These are phyloP conservation scores for Neria commutata DNA, from an alignment of 2,888 invertebrate genomes.

Conservation along the genomic window DNA sequence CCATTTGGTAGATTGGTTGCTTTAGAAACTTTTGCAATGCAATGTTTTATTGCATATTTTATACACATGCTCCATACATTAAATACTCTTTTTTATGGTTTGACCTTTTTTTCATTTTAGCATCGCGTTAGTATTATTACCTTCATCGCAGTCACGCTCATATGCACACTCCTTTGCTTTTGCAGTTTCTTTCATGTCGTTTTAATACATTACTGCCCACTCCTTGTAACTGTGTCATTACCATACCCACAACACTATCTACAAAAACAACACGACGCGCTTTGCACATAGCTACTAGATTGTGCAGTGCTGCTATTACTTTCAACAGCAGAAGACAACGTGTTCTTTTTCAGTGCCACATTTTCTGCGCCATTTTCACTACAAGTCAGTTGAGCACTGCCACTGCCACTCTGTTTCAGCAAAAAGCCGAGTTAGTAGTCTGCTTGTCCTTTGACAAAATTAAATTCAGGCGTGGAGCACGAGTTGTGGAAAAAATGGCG, in stretches of 20 bases:
- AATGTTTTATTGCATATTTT: too few species aligned
- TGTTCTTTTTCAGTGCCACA: neutral
- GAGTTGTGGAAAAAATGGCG: neutral
- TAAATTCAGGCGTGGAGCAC: too few species aligned
- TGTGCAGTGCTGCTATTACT: slow-evolving; percentile 1
- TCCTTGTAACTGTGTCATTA: neutral
- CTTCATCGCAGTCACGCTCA: neutral
- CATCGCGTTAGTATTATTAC: neutral
- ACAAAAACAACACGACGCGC: too few species aligned
- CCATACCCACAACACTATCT: too few species aligned
- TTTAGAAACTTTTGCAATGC: too few species aligned
- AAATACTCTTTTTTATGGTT: too few species aligned
- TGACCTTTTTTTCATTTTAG: too few species aligned
- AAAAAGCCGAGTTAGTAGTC: neutral
- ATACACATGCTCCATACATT: too few species aligned
- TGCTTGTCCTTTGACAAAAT: neutral
- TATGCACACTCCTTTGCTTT: neutral
- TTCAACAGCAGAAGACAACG: neutral
- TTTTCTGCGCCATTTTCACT: neutral
- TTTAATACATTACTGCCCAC: neutral
- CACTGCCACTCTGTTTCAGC: neutral
- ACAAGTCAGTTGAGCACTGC: neutral
- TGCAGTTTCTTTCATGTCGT: neutral
- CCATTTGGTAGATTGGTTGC: too few species aligned
- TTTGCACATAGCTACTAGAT: neutral